Evolutionary conservation across 2,797 vertebrate genomes (phyloP), one percentile per base, ranked within the genome.

Genomic region (Enteromius radiatus): DNA sequence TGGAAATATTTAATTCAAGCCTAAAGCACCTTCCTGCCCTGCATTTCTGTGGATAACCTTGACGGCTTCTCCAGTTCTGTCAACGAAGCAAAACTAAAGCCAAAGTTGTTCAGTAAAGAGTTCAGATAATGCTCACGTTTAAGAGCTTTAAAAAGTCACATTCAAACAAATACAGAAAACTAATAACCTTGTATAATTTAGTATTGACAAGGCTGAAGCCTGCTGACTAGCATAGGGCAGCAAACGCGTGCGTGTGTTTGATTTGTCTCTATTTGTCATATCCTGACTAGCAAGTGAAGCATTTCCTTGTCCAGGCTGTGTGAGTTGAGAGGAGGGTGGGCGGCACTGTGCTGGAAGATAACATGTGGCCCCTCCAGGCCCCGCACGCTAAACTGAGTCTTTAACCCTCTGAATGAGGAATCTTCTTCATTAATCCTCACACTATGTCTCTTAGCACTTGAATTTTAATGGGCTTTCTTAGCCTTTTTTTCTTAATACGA

Each of bases 391-490:
- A 89, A 87, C 80, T 77, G 67, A 77, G 81, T 88, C 83, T 87
- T 84, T 84, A 87, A 86, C 86, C 73, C 74, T 75, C 87, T 88
- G 90, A 93, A 90, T 88, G 89, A 90, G 88, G 87, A 79, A 84
- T 64, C 90, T 88, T 85, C 89, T 89, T 92, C 92, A 94, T 93
- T 94, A 95, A 94, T 92, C 93, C 92, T 83, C 90, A 92, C 90
- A 93, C 92, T 92, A 92, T 92, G 91, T 93, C 91, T 89, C 83
- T 88, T 89, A 90, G 89, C 88, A 90, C 88, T 92, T 91, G 90
- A 92, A 93, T 93, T 92, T 94, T 93, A 94, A 95, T 95, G 90
- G 93, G 90, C 93, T 92, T 94, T 90, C 90, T 91, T 90, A 91
- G 92, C 91, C 90, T 87, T 89, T 89, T 87, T 73, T 89, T 86